phyloP scores from a whole-genome alignment of 35 echinoderm and acorn worm species.

The Ophiothrix spiculata region DNA sequence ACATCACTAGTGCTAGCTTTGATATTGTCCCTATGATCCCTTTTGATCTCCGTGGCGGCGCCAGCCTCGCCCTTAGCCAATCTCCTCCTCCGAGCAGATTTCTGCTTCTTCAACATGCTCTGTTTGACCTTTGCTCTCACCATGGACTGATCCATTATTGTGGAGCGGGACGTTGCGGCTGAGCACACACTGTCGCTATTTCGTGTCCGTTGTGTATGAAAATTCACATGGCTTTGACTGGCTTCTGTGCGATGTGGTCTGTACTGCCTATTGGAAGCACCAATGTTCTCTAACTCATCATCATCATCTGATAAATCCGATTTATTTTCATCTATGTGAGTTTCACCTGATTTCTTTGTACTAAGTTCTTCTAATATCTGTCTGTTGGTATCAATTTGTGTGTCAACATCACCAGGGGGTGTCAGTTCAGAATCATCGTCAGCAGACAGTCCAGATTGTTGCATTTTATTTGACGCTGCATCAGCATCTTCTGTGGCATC shows the following conservation, averaged over 20 bases:
- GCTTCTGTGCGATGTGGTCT: constrained; percentile 58
- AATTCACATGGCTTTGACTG: constrained; percentile 53
- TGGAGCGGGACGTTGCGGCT: constrained; percentile 34
- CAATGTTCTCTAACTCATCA: constrained; percentile 60
- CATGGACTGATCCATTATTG: constrained; percentile 61
- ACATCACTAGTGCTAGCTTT: constrained; percentile 68
- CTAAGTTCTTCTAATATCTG: no score
- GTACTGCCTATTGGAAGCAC: constrained; percentile 59
- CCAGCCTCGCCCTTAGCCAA: constrained; percentile 77
- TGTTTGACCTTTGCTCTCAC: constrained; percentile 86
- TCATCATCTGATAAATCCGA: constrained; percentile 25
- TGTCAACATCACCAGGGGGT: no score
- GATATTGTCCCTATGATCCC: constrained; percentile 86
- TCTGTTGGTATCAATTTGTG: no score
- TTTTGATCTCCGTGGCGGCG: constrained; percentile 50
- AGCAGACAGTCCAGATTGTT: no score
- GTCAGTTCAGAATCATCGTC: no score
- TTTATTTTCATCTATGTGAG: neutral
- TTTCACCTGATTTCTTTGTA: no score
- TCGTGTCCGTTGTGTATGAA: constrained; percentile 28
- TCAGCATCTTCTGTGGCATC: constrained; percentile 11
- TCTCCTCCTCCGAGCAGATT: constrained; percentile 41
- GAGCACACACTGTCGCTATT: constrained; percentile 64
- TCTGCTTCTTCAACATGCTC: constrained; percentile 77
- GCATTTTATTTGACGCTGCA: no score